A percentile compares a stretch with the other conserved stretches of the same genome.
Evolutionary conservation across 1,140 invertebrate genomes (phyloP).

Genomic region (Drosophila sechellia): DNA sequence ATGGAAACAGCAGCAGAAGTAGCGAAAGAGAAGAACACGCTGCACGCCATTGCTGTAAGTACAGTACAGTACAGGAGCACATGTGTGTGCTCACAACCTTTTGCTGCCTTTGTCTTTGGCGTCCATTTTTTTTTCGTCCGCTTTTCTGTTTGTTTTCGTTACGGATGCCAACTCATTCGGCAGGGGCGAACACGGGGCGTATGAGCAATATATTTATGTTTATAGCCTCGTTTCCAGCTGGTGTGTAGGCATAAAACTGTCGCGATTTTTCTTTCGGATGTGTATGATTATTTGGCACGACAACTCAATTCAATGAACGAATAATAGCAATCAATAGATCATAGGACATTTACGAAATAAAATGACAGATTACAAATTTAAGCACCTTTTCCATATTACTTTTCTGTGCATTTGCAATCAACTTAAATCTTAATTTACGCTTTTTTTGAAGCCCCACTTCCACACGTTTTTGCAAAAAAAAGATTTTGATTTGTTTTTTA

Average conservation of each 20-base stretch:
- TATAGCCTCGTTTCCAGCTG: conserved; percentile 43
- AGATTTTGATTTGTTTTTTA: conserved; percentile 55
- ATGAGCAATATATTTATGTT: conserved; percentile 58
- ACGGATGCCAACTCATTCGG: conserved; percentile 21
- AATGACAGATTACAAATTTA: neutral
- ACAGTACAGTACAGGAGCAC: conserved; percentile 19
- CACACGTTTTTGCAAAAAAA: neutral
- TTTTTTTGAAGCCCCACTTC: neutral
- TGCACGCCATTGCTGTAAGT: conserved; percentile 46
- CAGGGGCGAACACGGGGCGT: conserved; percentile 35
- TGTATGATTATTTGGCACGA: conserved; percentile 4
- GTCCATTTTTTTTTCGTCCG: conserved; percentile 20
- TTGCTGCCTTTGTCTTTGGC: conserved; percentile 25
- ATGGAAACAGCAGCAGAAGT: conserved; percentile 31
- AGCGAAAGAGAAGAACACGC: conserved; percentile 22
- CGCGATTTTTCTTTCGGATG: conserved; percentile 20
- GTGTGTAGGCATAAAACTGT: conserved; percentile 35
- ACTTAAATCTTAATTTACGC: too few relatives aligned
- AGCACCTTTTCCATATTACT: too few relatives aligned
- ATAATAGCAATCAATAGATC: conserved; percentile 8
- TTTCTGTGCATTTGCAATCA: too few relatives aligned
- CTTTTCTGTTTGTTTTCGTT: conserved; percentile 46
- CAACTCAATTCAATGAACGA: conserved; percentile 5
- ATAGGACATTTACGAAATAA: neutral
- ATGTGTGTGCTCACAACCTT: conserved; percentile 32